Evolutionary conservation across 1,140 invertebrate species (phyloP), one percentile per base, ranked within the genome.

Genomic region (Argopecten irradians): DNA sequence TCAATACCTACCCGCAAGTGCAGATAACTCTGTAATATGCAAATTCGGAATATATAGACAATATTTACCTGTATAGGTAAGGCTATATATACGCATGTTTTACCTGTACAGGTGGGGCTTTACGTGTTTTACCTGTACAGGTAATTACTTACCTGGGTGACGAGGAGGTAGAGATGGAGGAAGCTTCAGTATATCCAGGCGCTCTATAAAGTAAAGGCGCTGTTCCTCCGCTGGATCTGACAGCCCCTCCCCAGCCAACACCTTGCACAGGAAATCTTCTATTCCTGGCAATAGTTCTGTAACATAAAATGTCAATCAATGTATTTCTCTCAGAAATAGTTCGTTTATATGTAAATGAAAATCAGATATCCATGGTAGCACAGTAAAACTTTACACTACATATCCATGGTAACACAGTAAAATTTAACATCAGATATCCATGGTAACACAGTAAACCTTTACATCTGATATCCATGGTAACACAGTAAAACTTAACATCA

Each of bases 271-370:
- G 87, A 93, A 94, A 22, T 93, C 91, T 86, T 94, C 93, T 14
- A 94, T 93, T 22, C 93, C 93, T 41, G 93, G 93, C 84, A 94
- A 89, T 32, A 94, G 88, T 87, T 94, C 93, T 94, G 89, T 46
- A 92, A 90, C n/a, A 71, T 3, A 71, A 71, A 71, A 71, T 8
- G n/a, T 39, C 36, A 39, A 39, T 39, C 36, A 39, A 39, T 39
- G 5, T 39, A 39, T 39, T 39, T 39, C 36, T 39, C 36, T 13
- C 5, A 39, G 36, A 39, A 39, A 5, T 39, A 39, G 36, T 8
- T 5, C 13, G 13, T 39, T 8, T 39, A 5, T 39, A n/a, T n/a
- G n/a, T n/a, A n/a, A n/a, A n/a, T n/a, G n/a, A n/a, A n/a, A n/a
- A n/a, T n/a, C n/a, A n/a, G n/a, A n/a, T n/a, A n/a, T n/a, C n/a